These are phyloP conservation scores for Casuarius casuarius DNA, from an alignment of 2,113 vertebrate species.

Conservation along the genomic window DNA sequence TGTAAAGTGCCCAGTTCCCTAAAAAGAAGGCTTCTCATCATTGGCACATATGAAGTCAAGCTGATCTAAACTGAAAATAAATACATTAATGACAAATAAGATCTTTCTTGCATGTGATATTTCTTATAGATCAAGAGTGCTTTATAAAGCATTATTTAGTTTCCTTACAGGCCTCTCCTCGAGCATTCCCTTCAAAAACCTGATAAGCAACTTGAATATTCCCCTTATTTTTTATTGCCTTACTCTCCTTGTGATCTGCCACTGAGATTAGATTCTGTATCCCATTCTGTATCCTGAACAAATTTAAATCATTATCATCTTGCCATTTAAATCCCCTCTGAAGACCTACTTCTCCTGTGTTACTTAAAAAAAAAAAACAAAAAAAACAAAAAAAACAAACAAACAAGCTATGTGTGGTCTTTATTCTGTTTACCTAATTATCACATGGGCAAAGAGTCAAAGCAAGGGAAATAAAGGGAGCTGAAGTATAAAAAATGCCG, in stretches of 20 bases:
- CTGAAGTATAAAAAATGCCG: not conserved
- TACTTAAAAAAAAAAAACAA: not conserved
- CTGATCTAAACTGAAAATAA: not conserved
- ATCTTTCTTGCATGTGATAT: not conserved
- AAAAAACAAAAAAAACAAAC: too few relatives aligned
- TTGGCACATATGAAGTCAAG: not conserved
- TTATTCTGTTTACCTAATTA: not conserved
- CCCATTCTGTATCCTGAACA: not conserved
- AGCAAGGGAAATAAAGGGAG: not conserved
- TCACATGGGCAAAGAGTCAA: not conserved
- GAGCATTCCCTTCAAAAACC: not conserved
- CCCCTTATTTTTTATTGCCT: not conserved
- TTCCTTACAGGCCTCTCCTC: not conserved
- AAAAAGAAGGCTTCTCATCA: not conserved
- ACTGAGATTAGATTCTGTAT: not conserved
- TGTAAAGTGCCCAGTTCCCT: not conserved
- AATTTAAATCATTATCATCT: not conserved
- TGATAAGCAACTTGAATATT: not conserved
- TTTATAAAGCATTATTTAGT: not conserved
- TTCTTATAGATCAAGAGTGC: not conserved
- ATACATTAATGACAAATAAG: not conserved
- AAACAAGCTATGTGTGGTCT: not conserved
- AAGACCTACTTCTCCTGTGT: not conserved
- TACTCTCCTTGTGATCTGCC: not conserved
- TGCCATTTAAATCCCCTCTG: not conserved